Conservation (phyloP, 2,888 invertebrate species). For the Laothoe populi region DNA sequence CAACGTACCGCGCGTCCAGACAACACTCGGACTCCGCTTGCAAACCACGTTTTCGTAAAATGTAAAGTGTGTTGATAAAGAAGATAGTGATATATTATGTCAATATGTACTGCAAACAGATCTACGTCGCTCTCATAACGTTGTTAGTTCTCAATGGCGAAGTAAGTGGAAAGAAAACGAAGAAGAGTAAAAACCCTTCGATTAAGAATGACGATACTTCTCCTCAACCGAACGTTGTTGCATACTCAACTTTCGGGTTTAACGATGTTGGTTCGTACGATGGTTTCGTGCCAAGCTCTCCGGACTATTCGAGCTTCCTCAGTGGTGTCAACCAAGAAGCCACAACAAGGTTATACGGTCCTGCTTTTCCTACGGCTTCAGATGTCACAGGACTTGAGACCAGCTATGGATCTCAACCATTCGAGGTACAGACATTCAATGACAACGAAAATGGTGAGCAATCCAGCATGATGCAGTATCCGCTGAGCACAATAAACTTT, state of each 20-base stretch:
- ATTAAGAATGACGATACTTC: constrained; percentile 62
- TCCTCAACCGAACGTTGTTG: constrained; percentile 72
- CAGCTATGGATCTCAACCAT: constrained; percentile 53
- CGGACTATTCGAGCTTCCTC: constrained; percentile 67
- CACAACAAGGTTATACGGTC: constrained; percentile 66
- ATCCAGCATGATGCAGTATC: constrained; percentile 60
- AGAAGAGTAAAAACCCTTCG: constrained; percentile 61
- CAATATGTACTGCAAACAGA: constrained; percentile 65
- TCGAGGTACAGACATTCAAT: constrained; percentile 51
- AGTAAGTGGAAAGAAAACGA: constrained; percentile 61
- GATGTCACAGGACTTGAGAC: constrained; percentile 61
- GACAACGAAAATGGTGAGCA: constrained; percentile 53
- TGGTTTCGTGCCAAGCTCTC: constrained; percentile 74
- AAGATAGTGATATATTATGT: constrained; percentile 51
- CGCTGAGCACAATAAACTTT: constrained; percentile 57
- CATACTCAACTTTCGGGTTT: constrained; percentile 78
- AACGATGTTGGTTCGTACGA: constrained; percentile 74
- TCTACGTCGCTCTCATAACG: constrained; percentile 58
- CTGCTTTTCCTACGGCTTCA: constrained; percentile 71
- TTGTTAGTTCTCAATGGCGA: constrained; percentile 49
- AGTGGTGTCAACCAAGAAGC: constrained; percentile 62
- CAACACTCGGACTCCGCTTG: constrained; percentile 64
- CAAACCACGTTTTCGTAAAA: constrained; percentile 68
- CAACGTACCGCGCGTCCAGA: constrained; percentile 59
- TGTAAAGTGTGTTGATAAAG: constrained; percentile 61